These are phyloP conservation scores for Bergia puertoricense DNA, from an alignment of 92 coral and sea anemone genomes.

Conservation along the genomic window DNA sequence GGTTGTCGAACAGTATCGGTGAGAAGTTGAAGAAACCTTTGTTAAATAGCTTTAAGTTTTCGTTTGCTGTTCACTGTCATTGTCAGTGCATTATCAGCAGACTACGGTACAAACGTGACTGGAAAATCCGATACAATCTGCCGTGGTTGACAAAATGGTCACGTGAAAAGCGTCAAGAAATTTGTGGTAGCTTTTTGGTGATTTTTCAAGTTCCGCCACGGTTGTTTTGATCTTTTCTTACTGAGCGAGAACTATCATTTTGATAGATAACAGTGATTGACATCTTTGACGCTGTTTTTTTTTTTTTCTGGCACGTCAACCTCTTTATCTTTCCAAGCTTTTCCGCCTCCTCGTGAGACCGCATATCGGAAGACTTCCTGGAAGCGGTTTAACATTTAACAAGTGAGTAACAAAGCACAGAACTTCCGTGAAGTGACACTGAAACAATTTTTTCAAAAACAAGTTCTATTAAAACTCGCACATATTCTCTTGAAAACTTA, in stretches of 20 bases:
- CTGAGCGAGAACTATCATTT: background rate
- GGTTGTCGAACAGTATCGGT: background rate
- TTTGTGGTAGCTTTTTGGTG: background rate
- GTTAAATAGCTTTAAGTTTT: background rate
- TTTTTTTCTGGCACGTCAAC: background rate
- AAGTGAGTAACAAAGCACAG: background rate
- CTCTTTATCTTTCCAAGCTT: background rate
- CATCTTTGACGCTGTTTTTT: background rate
- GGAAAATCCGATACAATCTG: background rate
- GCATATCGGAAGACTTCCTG: background rate
- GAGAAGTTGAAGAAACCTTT: background rate
- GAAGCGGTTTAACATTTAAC: background rate
- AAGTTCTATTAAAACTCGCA: too few relatives aligned
- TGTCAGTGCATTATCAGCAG: background rate
- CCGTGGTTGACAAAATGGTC: background rate
- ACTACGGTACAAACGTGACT: background rate
- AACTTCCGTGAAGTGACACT: background rate
- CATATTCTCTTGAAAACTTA: too few relatives aligned
- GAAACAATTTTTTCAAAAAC: too few relatives aligned
- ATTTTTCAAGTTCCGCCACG: background rate
- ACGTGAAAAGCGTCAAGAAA: conserved; percentile 12
- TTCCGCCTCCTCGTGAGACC: background rate
- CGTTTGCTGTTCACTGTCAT: background rate
- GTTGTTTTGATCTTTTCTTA: background rate
- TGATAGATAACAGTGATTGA: background rate